Percentiles rank a stretch among this genome's conserved stretches.
Evolutionary conservation across 2,797 vertebrate genomes (phyloP).

Genomic region (Ispidina lecontei): DNA sequence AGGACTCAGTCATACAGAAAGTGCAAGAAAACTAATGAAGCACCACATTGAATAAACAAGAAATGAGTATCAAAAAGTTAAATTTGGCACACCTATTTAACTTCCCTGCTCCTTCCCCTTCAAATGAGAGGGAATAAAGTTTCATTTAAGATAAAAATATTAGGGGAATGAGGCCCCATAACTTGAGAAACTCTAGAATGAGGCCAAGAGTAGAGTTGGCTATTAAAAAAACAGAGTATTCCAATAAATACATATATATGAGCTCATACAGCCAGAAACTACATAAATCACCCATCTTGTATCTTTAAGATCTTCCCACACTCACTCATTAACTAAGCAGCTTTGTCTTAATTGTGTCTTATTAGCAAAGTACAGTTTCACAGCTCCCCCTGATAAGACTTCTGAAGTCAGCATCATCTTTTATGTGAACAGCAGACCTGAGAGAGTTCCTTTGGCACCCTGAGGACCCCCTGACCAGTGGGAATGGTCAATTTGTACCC

Average conservation of each 20-base stretch:
- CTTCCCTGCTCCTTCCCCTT: not conserved
- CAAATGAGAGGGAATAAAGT: not conserved
- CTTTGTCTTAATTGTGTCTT: not conserved
- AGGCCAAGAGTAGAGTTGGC: not conserved
- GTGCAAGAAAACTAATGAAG: not conserved
- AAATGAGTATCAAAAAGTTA: not conserved
- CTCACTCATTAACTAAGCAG: not conserved
- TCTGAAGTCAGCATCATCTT: not conserved
- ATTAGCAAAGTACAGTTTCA: not conserved
- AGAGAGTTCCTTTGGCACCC: not conserved
- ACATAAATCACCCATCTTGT: not conserved
- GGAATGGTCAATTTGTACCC: not conserved
- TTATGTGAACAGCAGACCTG: not conserved
- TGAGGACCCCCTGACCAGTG: not conserved
- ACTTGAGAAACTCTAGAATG: not conserved
- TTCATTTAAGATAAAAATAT: not conserved
- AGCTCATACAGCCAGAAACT: not conserved
- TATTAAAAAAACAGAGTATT: not conserved
- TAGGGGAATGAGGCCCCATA: not conserved
- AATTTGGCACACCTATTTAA: not conserved
- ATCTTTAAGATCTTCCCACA: slow-evolving; percentile 1
- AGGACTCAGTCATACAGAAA: not conserved
- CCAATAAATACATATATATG: not conserved
- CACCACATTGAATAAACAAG: not conserved
- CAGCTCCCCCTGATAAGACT: not conserved